phyloP scores from a whole-genome alignment of 2,888 invertebrate genomes.

The Stenodera caucasica region DNA sequence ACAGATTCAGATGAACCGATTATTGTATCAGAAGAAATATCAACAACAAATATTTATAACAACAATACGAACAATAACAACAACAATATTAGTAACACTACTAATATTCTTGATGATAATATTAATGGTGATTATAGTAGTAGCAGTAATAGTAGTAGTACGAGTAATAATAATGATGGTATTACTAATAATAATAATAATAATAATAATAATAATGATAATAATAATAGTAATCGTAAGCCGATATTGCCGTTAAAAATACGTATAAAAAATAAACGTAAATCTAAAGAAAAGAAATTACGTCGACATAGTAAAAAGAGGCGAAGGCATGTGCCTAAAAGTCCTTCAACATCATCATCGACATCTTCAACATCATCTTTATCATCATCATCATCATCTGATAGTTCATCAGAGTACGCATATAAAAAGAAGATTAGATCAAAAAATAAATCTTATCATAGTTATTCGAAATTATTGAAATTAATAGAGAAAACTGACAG shows the following conservation, averaged over 20 bases:
- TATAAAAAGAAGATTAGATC: slow-evolving; percentile 16
- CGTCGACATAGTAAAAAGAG: background rate
- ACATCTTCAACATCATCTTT: slow-evolving; percentile 11
- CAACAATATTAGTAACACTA: slow-evolving; percentile 10
- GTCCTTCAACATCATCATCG: background rate
- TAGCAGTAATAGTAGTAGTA: slow-evolving; percentile 17
- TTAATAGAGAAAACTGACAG: background rate
- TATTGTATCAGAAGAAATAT: slow-evolving; percentile 37
- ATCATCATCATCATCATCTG: slow-evolving; percentile 13
- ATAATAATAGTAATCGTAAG: slow-evolving; percentile 23
- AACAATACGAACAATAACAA: slow-evolving; percentile 2
- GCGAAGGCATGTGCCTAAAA: background rate
- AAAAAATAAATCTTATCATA: slow-evolving; percentile 11
- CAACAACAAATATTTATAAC: slow-evolving; percentile 3
- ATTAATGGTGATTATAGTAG: slow-evolving; percentile 17
- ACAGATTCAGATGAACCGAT: slow-evolving; percentile 48
- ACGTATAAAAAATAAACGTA: slow-evolving; percentile 40
- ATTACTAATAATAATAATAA: slow-evolving; percentile 23
- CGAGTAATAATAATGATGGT: slow-evolving; percentile 16
- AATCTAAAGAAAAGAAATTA: slow-evolving; percentile 34
- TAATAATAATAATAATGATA: slow-evolving; percentile 16
- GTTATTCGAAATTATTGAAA: background rate
- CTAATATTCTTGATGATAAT: slow-evolving; percentile 19
- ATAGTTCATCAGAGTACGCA: slow-evolving; percentile 29
- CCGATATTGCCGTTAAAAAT: slow-evolving; percentile 43